Evolutionary conservation across 2,113 vertebrate genomes (phyloP), one percentile per base, ranked within the genome.

Genomic region (Piliocolobus tephrosceles): DNA sequence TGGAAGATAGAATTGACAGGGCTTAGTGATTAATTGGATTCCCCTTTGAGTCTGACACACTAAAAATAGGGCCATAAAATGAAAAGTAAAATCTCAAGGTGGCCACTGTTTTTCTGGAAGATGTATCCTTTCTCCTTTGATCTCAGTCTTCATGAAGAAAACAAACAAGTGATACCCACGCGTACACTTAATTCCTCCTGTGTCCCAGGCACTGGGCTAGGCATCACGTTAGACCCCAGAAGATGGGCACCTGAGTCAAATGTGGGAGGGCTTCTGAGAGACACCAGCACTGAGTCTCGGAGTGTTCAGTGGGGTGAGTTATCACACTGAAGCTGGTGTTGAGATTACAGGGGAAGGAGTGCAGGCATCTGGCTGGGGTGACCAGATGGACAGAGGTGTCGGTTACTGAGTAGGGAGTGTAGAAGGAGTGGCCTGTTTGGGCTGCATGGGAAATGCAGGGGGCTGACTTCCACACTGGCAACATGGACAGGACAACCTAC

Each of bases 21-120:
- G 61, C 72, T 55, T 47, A 18, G 89, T 87, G 70, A 94, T 91
- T 93, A 93, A 96, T 92, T 93, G 38, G 57, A 84, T 96, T 80
- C 73, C 45, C 68, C 76, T 84, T 96, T 84, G 90, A 97, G 92
- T 58, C 58, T 93, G 95, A 95, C 90, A 84, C 35, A 38, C 79
- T 95, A 79, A 89, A 93, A 95, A 91, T 81, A 90, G 94, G 96
- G 55, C 64, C 52, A 55, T 90, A 93, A 95, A 88, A 92, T 88
- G 79, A 97, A 95, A 96, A 94, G 75, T 87, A 90, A 83, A 91
- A 78, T 93, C 90, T 66, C 84, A n/a, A 93, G 95, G 94, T 98
- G 86, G 94, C 50, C 80, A 7, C 50, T 43, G 40, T 83, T 93
- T 94, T 91, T 94, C 84, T 13, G 64, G 72, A 88, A 91, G 89